phyloP scores from a whole-genome alignment of 1,140 invertebrate genomes.

The Chrysomallon squamiferum region DNA sequence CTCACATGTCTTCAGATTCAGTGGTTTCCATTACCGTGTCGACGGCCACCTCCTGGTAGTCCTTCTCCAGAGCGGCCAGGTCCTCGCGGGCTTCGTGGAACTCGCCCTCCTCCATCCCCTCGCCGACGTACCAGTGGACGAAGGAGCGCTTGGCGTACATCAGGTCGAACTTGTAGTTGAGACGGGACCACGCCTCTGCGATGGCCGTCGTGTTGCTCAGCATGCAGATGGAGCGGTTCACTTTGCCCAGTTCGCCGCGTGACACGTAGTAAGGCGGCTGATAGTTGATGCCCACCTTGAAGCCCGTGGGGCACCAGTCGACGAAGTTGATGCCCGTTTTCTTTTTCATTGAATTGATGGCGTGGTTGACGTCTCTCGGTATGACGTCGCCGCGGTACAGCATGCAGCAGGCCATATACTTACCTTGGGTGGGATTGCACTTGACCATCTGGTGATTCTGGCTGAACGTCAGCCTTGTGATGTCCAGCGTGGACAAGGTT shows the following conservation, averaged over 20 bases:
- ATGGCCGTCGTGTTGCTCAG: conserved; percentile 84
- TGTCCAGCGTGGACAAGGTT: neutral
- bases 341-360: conserved; percentile 5
- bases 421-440: neutral
- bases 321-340: conserved; percentile 4
- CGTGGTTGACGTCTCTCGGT: conserved; percentile 6
- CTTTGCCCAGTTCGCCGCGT: conserved; percentile 72
- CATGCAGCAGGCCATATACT: conserved; percentile 14
- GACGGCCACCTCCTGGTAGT: conserved; percentile 70
- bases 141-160: conserved; percentile 62
- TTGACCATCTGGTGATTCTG: neutral
- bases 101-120: conserved; percentile 70
- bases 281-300: conserved; percentile 49
- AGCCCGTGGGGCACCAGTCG: conserved; percentile 72
- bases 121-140: conserved; percentile 77
- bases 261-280: conserved; percentile 67
- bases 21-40: conserved; percentile 59
- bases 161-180: conserved; percentile 79
- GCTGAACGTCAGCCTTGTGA: neutral
- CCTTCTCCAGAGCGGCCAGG: conserved; percentile 72
- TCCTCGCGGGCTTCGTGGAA: conserved; percentile 87
- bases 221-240: conserved; percentile 74
- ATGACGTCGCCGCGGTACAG: conserved; percentile 10
- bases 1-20: too few relatives aligned
- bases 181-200: conserved; percentile 74